These are phyloP conservation scores for Nothura maculosa DNA, from an alignment of 2,797 vertebrate genomes.

Conservation along the genomic window DNA sequence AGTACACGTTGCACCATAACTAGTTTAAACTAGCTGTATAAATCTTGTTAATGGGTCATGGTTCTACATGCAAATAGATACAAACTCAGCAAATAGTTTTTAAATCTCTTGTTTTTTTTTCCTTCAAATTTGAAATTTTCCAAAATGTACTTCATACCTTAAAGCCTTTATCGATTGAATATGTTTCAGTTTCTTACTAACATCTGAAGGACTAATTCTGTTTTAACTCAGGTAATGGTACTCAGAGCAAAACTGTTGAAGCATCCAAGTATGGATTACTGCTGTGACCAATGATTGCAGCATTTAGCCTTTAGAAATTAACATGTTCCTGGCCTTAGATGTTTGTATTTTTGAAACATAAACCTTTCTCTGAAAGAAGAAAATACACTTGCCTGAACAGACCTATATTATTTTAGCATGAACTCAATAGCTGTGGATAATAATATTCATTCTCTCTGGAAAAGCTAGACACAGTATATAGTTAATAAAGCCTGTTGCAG, in stretches of 20 bases:
- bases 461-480: not conserved
- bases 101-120: not conserved
- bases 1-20: not conserved
- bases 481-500: not conserved
- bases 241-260: not conserved
- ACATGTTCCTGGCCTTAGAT: not conserved
- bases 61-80: not conserved
- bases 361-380: conserved; percentile 28
- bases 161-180: not conserved
- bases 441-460: conserved; percentile 25
- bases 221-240: not conserved
- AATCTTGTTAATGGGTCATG: not conserved
- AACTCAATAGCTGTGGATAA: conserved; percentile 31
- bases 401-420: conserved; percentile 27
- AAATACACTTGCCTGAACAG: conserved; percentile 7
- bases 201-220: not conserved
- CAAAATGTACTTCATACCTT: not conserved
- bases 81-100: not conserved
- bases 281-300: not conserved
- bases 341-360: conserved; percentile 11
- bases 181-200: not conserved
- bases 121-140: not conserved
- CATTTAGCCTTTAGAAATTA: not conserved
- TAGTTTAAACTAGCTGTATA: not conserved
- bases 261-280: not conserved